Base-by-base conservation (phyloP, 1,140 invertebrate genomes). In the Gryllus bimaculatus region DNA sequence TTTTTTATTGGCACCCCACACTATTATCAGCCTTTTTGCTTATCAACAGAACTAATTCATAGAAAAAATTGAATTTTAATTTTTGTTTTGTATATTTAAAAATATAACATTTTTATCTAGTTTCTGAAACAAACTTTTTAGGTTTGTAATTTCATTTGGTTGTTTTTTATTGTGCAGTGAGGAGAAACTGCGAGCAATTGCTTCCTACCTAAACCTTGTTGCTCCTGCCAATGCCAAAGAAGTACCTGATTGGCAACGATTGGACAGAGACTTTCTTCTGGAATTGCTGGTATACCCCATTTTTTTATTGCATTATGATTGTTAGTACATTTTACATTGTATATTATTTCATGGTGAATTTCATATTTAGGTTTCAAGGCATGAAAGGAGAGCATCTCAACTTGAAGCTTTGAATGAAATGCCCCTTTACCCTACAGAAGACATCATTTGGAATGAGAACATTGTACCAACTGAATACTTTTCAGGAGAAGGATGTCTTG, bases 361-460 rank as follows among this genome's bases (percentile, higher is more conserved):
- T 39, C 26, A 39, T 39, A 39, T 84, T 73, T 83, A 94, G 92
- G 90, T 95, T 78, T 95, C 94, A 12, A 88, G 94, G 12, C 96
- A 98, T 85, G 96, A 99, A 85, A 89, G 93, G 79, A 90, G 96
- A 76, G 90, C 92, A 20, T 99, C 97, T 0, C 98, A 99, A 84
- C 85, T 99, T 66, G 95, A 99, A 85, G 93, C 95, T 76, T 86
- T 99, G 4, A 99, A 99, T 84, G 93, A 96, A 82, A 98, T 99
- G 95, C 97, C 98, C 0, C 88, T 99, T 0, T 99, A 99, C 86
- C 98, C 98, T 1, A 99, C 97, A 0, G 98, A 99, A 85, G 92
- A 96, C 77, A 93, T 99, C 12, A 98, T 99, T 82, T 99, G 98
- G 98, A 96, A 99, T 87, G 97, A 99, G 85, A 99, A 98, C 84